Base-by-base conservation (phyloP, 2,888 invertebrate genomes). In the Lutraria lutraria region DNA sequence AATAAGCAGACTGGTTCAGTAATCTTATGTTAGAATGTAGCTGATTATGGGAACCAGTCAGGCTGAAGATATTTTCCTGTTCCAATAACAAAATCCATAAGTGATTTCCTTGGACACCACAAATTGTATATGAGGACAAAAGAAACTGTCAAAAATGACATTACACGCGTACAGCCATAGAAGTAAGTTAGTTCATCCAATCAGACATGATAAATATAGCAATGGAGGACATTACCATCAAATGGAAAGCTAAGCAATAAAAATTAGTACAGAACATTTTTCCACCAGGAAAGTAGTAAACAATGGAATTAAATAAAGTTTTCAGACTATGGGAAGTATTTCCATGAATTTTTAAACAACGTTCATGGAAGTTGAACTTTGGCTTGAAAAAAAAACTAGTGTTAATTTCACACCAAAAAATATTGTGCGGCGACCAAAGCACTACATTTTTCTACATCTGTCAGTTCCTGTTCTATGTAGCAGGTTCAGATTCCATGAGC, bases 11-110 rank as follows among this genome's bases (percentile, higher is more conserved):
- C 19, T 76, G 31, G 34, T 76, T 19, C 76, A 76, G 12, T 34
- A 76, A 76, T 31, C 8, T 76, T 31, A 76, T 76, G 34, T 76
- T 12, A 34, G 76, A 76, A 76, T 76, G 19, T 31, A 25, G 13
- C 76, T 76, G 34, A 34, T 76, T 76, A 76, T 31, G 13, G 34
- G 29, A 76, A 76, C 76, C 76, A 76, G 76, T 34, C 76, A 76
- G 31, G 76, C 76, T 19, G 34, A 76, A 76, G 76, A 34, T 25
- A 76, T 76, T 34, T 31, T 76, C 31, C 34, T 19, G 19, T 19
- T 31, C 31, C 13, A 76, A 76, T 76, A 76, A 34, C 76, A 76
- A 76, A 76, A 76, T 76, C 76, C 19, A 76, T 76, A 76, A 76
- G 15, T 31, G 25, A 76, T 76, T 76, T 76, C 76, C 34, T 76